These are phyloP conservation scores for Entomyzon cyanotis DNA, from an alignment of 2,113 vertebrate genomes.

Conservation along the genomic window DNA sequence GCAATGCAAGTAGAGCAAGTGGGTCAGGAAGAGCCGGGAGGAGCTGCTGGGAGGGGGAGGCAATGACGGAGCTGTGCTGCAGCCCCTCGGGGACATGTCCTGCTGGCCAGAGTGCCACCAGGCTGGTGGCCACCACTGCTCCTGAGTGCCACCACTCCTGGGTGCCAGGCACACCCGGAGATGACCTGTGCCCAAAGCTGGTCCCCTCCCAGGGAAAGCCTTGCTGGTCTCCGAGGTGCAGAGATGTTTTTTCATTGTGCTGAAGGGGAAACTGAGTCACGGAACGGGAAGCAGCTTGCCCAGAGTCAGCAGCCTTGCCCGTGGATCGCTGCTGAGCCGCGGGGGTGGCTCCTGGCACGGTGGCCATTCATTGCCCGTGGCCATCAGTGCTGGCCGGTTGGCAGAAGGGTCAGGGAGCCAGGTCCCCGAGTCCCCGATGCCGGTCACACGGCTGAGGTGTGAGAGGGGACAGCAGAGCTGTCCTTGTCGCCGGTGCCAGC, in stretches of 20 bases:
- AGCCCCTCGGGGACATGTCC: rapidly evolving
- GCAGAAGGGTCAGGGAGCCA: not conserved
- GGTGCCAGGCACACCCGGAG: rapidly evolving
- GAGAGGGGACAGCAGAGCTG: not conserved
- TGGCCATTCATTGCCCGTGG: not conserved
- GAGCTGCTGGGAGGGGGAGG: not conserved
- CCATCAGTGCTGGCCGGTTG: rapidly evolving
- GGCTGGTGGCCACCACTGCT: not conserved
- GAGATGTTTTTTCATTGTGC: not conserved
- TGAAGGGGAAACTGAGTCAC: not conserved
- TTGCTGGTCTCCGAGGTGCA: rapidly evolving
- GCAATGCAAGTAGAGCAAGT: not conserved
- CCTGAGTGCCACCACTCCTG: rapidly evolving
- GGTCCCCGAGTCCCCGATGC: not conserved
- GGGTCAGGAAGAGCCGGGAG: not conserved
- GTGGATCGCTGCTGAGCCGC: not conserved
- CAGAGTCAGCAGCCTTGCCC: not conserved
- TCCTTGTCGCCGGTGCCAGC: not conserved
- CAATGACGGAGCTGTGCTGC: not conserved
- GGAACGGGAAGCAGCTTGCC: not conserved
- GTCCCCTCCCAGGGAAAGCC: not conserved
- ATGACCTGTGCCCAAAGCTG: not conserved
- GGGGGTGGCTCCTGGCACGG: rapidly evolving
- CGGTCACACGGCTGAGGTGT: rapidly evolving
- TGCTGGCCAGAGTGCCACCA: too few relatives aligned